A percentile compares a stretch with the other conserved stretches of the same genome.
phyloP scores from a whole-genome alignment of 2,797 vertebrate genomes.

The Mormyrus hasselquistii region DNA sequence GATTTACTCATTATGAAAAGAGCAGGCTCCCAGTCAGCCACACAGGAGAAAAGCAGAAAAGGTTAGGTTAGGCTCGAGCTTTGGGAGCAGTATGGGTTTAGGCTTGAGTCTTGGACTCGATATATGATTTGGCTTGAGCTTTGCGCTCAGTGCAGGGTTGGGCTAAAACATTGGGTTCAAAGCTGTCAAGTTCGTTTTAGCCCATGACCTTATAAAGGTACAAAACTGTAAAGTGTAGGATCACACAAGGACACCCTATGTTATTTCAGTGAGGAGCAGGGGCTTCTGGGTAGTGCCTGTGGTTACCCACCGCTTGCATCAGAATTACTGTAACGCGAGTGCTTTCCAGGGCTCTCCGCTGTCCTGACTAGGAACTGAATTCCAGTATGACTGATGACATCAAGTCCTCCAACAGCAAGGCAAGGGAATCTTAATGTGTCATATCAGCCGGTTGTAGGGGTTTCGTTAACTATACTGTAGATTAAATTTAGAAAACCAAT shows the following conservation, averaged over 20 bases:
- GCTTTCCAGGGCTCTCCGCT: background rate
- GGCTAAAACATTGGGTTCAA: background rate
- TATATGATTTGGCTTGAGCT: background rate
- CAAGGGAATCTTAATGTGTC: background rate
- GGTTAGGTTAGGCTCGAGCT: background rate
- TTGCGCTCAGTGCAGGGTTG: background rate
- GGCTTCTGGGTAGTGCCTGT: slow-evolving; percentile 8
- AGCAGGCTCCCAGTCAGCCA: background rate
- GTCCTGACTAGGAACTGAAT: slow-evolving; percentile 7
- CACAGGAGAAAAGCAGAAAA: background rate
- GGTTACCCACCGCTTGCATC: slow-evolving; percentile 40
- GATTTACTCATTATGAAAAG: background rate
- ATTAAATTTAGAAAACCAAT: background rate
- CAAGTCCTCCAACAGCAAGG: background rate
- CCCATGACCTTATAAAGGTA: background rate
- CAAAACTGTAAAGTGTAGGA: background rate
- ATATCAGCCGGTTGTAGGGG: background rate
- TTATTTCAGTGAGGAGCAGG: slow-evolving; percentile 40
- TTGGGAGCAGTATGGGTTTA: background rate
- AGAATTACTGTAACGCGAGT: slow-evolving; percentile 16
- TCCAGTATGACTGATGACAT: slow-evolving; percentile 13
- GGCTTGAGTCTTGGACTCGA: background rate
- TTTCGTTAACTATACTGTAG: background rate
- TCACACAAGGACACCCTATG: background rate
- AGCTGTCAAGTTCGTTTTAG: background rate